Evolutionary conservation across 2,888 invertebrate genomes (phyloP).

Genomic region (Drosophila neonasuta): DNA sequence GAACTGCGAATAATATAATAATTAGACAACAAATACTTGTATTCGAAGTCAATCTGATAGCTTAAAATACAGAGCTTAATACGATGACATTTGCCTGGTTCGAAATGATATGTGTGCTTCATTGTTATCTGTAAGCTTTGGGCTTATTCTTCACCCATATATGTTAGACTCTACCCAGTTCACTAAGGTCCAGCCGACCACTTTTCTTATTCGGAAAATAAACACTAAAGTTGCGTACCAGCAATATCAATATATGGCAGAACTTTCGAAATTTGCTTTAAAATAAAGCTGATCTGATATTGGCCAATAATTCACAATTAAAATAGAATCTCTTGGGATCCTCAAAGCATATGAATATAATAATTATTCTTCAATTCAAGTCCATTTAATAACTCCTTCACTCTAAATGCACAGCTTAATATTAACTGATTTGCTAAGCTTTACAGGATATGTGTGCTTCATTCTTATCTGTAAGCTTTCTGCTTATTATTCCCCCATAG

Average conservation of each 20-base stretch:
- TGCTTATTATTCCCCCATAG: not conserved
- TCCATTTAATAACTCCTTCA: not conserved
- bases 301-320: not conserved
- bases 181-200: constrained; percentile 2
- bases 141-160: not conserved
- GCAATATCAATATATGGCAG: too few relatives aligned
- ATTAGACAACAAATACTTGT: not conserved
- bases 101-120: not conserved
- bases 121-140: not conserved
- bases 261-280: too few relatives aligned
- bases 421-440: not conserved
- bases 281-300: not conserved
- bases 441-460: not conserved
- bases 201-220: too few relatives aligned
- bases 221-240: too few relatives aligned
- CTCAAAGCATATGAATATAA: not conserved
- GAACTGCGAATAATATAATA: not conserved
- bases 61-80: too few relatives aligned
- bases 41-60: not conserved
- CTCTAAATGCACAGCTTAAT: too few relatives aligned
- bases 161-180: constrained; percentile 23
- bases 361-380: not conserved
- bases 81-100: not conserved
- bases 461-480: not conserved
- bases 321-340: not conserved